Percentiles rank a stretch among this genome's conserved stretches.
Conservation (phyloP, 2,888 invertebrate species). For the Drosophila mimetica region DNA sequence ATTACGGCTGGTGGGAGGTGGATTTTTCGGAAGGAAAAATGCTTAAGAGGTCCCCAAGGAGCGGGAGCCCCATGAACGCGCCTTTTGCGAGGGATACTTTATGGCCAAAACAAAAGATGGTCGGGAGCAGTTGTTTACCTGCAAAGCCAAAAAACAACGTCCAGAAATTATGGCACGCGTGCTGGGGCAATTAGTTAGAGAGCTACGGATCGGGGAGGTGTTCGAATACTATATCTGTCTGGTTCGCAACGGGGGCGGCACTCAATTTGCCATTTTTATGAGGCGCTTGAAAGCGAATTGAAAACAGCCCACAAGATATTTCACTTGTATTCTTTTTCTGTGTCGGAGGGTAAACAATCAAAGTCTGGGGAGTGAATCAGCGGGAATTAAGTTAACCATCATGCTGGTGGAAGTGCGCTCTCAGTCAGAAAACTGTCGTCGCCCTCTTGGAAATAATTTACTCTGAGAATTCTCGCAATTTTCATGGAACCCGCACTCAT, state of each 20-base stretch:
- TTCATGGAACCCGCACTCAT: conserved; percentile 42
- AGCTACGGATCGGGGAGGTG: conserved; percentile 20
- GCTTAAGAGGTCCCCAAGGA: conserved; percentile 33
- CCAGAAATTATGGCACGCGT: conserved; percentile 60
- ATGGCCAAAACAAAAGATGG: conserved; percentile 55
- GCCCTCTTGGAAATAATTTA: conserved; percentile 9
- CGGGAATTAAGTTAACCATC: conserved; percentile 62
- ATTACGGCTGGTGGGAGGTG: conserved; percentile 30
- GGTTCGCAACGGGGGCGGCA: conserved; percentile 74
- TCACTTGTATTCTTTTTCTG: conserved; percentile 19
- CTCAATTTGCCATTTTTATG: conserved; percentile 80
- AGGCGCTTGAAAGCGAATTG: conserved; percentile 69
- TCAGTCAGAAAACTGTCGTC: conserved; percentile 15
- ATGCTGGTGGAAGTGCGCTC: conserved; percentile 38
- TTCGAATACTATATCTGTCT: conserved; percentile 40
- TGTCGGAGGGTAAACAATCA: conserved; percentile 33
- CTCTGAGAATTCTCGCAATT: conserved; percentile 3
- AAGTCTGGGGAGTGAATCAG: conserved; percentile 22
- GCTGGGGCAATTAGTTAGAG: conserved; percentile 69
- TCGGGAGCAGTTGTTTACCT: conserved; percentile 58
- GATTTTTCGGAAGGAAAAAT: conserved; percentile 16
- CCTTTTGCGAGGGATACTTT: conserved; percentile 72
- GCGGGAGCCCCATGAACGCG: conserved; percentile 30
- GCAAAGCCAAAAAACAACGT: conserved; percentile 51
- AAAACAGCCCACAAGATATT: conserved; percentile 59